phyloP scores from a whole-genome alignment of 1,140 invertebrate genomes.

The Listronotus oregonensis region DNA sequence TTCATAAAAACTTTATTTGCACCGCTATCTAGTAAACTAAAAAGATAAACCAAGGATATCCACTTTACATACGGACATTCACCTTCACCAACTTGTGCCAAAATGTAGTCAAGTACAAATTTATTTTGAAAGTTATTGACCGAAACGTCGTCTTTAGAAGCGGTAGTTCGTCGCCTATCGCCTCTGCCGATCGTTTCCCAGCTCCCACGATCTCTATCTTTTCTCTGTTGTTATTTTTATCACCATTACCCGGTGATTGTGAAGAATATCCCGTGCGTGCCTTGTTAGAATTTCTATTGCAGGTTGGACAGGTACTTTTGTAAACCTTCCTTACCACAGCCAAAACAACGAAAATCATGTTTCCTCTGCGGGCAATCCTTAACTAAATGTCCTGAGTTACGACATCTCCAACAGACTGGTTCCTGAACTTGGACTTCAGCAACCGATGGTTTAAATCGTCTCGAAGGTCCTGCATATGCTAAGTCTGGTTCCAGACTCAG shows the following conservation, averaged over 20 bases:
- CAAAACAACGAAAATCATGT: constrained; percentile 8
- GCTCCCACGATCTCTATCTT: too few relatives aligned
- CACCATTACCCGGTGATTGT: too few relatives aligned
- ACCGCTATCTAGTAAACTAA: constrained; percentile 1
- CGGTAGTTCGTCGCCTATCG: constrained; percentile 1
- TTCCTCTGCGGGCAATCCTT: neutral
- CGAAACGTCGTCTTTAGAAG: neutral
- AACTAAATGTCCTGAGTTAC: neutral
- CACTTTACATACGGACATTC: constrained; percentile 6
- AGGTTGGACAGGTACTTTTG: neutral
- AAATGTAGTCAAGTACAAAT: constrained; percentile 1
- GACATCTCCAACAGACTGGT: neutral
- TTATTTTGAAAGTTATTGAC: neutral
- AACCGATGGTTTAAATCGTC: neutral
- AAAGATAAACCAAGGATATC: neutral
- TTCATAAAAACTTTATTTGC: constrained; percentile 9
- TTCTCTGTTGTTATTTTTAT: too few relatives aligned
- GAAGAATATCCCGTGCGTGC: neutral
- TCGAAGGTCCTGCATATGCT: neutral
- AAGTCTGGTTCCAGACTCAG: neutral
- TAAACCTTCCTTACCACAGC: neutral
- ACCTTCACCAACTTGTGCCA: neutral
- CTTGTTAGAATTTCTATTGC: neutral
- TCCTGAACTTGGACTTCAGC: neutral
- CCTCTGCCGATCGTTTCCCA: neutral